A percentile compares a stretch with the other conserved stretches of the same genome.
Conservation (phyloP, 2,113 vertebrate genomes). For the Eulacestoma nigropectus region DNA sequence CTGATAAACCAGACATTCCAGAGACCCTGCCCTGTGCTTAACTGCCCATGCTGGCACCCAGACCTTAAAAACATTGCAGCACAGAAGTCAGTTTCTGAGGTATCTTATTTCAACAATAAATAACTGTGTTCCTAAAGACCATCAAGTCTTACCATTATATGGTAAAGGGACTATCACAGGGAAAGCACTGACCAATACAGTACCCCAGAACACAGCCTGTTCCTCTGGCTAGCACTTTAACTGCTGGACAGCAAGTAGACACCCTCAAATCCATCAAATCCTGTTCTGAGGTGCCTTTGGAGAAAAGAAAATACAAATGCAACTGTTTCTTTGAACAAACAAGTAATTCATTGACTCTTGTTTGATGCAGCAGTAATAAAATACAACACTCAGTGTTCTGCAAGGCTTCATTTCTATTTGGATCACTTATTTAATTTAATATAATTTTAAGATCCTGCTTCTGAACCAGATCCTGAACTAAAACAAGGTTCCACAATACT, state of each 20-base stretch:
- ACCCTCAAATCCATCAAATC: not conserved
- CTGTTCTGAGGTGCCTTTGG: not conserved
- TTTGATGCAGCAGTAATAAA: not conserved
- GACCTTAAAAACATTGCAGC: not conserved
- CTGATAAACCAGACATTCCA: not conserved
- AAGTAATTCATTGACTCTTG: not conserved
- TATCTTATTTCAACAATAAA: not conserved
- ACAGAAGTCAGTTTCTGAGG: not conserved
- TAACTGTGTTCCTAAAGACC: not conserved
- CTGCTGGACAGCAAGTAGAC: not conserved
- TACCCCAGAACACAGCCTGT: not conserved
- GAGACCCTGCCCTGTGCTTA: not conserved
- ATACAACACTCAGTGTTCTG: not conserved
- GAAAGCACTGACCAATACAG: not conserved
- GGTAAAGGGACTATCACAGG: not conserved
- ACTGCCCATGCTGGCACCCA: not conserved
- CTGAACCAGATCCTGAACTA: not conserved
- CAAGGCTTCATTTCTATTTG: not conserved
- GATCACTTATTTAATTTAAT: not conserved
- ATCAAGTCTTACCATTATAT: not conserved
- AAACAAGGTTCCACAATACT: not conserved
- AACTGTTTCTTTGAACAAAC: not conserved
- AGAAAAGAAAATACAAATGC: not conserved
- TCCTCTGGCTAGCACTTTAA: not conserved
- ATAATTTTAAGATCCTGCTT: not conserved